Evolutionary conservation across 2,113 vertebrate genomes (phyloP).

Genomic region (Bubalus kerabau): DNA sequence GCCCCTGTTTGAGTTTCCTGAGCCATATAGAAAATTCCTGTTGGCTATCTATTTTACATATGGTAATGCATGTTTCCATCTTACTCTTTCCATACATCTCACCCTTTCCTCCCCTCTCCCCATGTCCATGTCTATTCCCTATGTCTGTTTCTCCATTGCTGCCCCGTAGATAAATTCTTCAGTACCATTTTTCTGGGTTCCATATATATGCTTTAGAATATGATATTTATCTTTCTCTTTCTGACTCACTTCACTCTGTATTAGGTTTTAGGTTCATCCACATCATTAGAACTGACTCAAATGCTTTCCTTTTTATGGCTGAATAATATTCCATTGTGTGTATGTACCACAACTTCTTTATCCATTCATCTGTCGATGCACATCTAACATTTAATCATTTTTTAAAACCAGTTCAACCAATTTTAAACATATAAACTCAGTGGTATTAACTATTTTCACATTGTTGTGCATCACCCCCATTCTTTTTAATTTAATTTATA

Average conservation of each 20-base stretch:
- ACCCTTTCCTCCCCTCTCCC: neutral
- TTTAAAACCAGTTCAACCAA: neutral
- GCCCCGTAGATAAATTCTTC: neutral
- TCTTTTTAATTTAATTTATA: neutral
- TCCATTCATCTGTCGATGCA: neutral
- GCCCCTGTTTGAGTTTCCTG: neutral
- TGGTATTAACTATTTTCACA: neutral
- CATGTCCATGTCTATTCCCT: neutral
- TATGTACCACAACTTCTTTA: neutral
- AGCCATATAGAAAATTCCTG: neutral
- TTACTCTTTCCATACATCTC: neutral
- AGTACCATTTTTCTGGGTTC: neutral
- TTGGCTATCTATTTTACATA: neutral
- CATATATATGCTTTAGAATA: neutral
- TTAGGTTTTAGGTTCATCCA: neutral
- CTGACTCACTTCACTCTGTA: neutral
- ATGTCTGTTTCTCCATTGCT: neutral
- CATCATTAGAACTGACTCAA: neutral
- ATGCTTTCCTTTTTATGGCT: neutral
- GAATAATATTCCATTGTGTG: neutral
- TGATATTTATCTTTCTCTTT: neutral
- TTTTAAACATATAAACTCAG: neutral
- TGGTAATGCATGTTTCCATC: neutral
- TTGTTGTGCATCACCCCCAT: neutral
- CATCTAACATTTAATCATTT: neutral